Conservation (phyloP, 2,113 vertebrate species). For the Pavo muticus region DNA sequence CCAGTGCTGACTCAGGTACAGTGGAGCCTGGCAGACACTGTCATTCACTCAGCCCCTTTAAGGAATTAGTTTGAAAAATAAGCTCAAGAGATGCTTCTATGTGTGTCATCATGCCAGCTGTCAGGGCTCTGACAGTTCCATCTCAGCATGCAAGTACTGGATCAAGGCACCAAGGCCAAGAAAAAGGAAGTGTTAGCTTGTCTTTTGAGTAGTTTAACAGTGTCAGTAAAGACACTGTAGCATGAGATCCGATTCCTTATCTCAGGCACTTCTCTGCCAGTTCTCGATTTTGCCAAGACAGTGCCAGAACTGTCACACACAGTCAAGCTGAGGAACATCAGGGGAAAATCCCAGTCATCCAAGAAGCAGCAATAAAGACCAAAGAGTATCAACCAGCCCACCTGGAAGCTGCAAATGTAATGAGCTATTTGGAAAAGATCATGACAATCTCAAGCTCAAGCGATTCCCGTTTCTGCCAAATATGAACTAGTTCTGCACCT, state of each 20-base stretch:
- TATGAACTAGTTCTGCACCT: neutral
- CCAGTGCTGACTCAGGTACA: conserved; percentile 69
- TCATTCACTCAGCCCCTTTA: conserved; percentile 43
- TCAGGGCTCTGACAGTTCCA: conserved; percentile 59
- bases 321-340: conserved; percentile 43
- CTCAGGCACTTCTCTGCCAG: conserved; percentile 54
- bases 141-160: conserved; percentile 49
- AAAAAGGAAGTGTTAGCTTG: conserved; percentile 57
- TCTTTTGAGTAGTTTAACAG: conserved; percentile 58
- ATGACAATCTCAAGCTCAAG: conserved; percentile 36
- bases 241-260: conserved; percentile 38
- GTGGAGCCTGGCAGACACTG: conserved; percentile 51
- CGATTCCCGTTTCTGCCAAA: conserved; percentile 33
- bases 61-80: conserved; percentile 57
- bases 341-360: conserved; percentile 39
- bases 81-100: conserved; percentile 10
- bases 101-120: conserved; percentile 64
- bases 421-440: conserved; percentile 64
- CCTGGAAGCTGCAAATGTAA: conserved; percentile 64
- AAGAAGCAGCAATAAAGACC: conserved; percentile 47
- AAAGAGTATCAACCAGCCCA: conserved; percentile 40
- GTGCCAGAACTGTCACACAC: conserved; percentile 40
- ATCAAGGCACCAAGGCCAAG: conserved; percentile 63
- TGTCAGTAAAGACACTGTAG: conserved; percentile 44
- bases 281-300: conserved; percentile 21